These are phyloP conservation scores for Asarcornis scutulata DNA, from an alignment of 2,113 vertebrate species.

Conservation along the genomic window DNA sequence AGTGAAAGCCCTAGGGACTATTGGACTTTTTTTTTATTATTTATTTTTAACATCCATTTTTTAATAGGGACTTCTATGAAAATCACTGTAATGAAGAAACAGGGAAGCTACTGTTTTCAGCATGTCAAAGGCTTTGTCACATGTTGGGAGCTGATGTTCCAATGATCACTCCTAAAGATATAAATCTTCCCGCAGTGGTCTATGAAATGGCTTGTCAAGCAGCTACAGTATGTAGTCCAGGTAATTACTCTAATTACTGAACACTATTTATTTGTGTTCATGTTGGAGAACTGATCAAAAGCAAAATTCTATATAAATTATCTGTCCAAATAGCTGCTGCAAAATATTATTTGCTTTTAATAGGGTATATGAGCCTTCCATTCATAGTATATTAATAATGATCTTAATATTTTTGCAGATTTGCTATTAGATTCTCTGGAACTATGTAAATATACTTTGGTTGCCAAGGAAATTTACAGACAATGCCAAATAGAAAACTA, in stretches of 20 bases:
- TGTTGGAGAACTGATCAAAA: background rate
- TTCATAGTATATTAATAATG: background rate
- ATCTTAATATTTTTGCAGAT: conserved; percentile 77
- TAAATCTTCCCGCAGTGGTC: conserved; percentile 85
- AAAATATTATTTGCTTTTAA: background rate
- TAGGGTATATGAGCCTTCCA: background rate
- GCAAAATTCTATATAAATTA: background rate
- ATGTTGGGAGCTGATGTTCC: conserved; percentile 87
- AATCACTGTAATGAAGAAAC: conserved; percentile 81
- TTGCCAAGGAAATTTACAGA: conserved; percentile 87
- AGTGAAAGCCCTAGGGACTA: background rate
- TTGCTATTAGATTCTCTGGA: conserved; percentile 90
- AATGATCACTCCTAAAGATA: conserved; percentile 78
- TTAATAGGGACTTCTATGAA: conserved; percentile 82
- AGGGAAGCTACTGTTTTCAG: conserved; percentile 84
- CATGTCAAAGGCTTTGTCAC: conserved; percentile 87
- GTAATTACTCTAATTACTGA: conserved; percentile 65
- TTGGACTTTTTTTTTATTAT: background rate
- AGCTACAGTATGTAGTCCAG: conserved; percentile 86
- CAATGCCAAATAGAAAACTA: conserved; percentile 94
- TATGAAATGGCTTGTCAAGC: conserved; percentile 88
- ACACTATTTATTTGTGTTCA: background rate
- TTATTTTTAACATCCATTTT: background rate
- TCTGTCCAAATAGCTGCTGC: background rate
- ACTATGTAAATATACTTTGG: conserved; percentile 89